Percentiles rank a stretch among this genome's conserved stretches.
Evolutionary conservation across 2,797 vertebrate genomes (phyloP).

Genomic region (Cirrhinus molitorella): DNA sequence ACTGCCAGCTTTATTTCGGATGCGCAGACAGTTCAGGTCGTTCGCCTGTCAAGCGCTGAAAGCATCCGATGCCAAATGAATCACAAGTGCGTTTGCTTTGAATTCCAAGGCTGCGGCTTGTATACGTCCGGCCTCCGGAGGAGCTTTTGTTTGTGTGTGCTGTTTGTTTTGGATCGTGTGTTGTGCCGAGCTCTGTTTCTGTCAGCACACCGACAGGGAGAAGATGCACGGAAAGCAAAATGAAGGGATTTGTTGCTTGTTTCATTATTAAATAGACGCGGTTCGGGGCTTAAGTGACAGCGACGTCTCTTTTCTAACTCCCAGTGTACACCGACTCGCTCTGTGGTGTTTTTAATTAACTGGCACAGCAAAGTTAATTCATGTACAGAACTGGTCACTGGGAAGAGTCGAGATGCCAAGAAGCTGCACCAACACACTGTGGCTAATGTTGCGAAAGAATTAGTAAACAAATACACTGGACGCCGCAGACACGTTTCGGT

Average conservation of each 20-base stretch:
- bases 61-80: constrained; percentile 31
- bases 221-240: constrained; percentile 17
- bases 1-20: constrained; percentile 37
- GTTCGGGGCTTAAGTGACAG: constrained; percentile 29
- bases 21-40: not conserved
- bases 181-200: constrained; percentile 9
- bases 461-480: not conserved
- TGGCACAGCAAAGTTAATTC: not conserved
- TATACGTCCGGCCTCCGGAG: not conserved
- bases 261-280: constrained; percentile 38
- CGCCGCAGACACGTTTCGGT: not conserved
- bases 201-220: constrained; percentile 2
- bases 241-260: constrained; percentile 27
- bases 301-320: constrained; percentile 37
- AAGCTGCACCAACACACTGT: not conserved
- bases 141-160: not conserved
- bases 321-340: constrained; percentile 14
- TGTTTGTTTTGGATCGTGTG: constrained; percentile 43
- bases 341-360: constrained; percentile 59
- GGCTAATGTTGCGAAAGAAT: not conserved
- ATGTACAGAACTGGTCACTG: constrained; percentile 17
- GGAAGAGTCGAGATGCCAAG: constrained; percentile 12
- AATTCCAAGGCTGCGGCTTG: not conserved
- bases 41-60: constrained; percentile 10
- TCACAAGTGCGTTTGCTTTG: constrained; percentile 29